These are phyloP conservation scores for Leptopilina clavipes DNA, from an alignment of 1,140 invertebrate genomes.

Conservation along the genomic window DNA sequence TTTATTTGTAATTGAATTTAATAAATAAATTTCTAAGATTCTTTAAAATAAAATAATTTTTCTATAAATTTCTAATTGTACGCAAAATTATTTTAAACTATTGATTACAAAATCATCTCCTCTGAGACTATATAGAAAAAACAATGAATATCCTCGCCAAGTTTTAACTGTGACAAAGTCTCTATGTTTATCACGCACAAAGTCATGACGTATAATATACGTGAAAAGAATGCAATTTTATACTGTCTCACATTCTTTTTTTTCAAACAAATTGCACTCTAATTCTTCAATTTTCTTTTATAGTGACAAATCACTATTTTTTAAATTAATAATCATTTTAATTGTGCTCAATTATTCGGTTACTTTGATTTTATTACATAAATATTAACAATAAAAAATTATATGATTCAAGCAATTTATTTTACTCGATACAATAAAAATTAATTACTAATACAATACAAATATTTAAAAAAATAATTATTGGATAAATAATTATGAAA, in stretches of 20 bases:
- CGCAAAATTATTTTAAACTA: background rate
- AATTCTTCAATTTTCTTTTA: background rate
- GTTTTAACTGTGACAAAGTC: constrained; percentile 25
- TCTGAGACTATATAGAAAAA: background rate
- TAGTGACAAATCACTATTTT: too few species aligned
- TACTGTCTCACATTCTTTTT: background rate
- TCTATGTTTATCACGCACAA: constrained; percentile 36
- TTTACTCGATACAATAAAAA: too few species aligned
- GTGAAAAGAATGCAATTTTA: constrained; percentile 34
- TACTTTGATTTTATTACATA: too few species aligned
- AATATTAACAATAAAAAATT: too few species aligned
- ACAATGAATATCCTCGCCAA: background rate
- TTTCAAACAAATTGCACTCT: background rate
- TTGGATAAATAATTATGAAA: too few species aligned
- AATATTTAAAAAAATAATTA: too few species aligned
- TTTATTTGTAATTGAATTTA: too few species aligned
- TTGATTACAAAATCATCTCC: constrained; percentile 14
- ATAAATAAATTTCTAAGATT: background rate
- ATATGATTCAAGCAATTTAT: too few species aligned
- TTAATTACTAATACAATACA: too few species aligned
- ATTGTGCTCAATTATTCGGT: too few species aligned
- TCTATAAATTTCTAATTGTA: background rate
- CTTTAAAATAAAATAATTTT: background rate
- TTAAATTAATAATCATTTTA: too few species aligned
- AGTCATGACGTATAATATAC: background rate